phyloP scores from a whole-genome alignment of 2,797 vertebrate species.

The Hafferia zeledoni region DNA sequence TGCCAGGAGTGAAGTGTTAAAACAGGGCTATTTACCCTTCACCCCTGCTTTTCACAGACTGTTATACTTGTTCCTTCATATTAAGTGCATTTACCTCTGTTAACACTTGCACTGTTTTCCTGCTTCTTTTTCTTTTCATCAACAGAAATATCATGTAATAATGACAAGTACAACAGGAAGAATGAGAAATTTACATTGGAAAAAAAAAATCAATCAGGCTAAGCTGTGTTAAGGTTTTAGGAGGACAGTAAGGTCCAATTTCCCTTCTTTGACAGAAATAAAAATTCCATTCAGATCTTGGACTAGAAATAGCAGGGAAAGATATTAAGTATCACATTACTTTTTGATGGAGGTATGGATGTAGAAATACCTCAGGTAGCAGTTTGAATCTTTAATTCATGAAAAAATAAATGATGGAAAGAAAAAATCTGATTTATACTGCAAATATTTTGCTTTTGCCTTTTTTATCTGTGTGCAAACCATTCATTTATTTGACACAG shows the following conservation, averaged over 20 bases:
- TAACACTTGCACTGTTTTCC: neutral
- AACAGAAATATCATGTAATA: neutral
- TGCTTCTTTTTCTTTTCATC: neutral
- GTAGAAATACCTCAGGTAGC: neutral
- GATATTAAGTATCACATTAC: neutral
- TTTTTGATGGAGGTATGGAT: neutral
- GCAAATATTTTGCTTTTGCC: neutral
- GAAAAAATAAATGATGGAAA: neutral
- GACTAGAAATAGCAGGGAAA: neutral
- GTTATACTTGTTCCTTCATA: neutral
- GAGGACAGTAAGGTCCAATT: neutral
- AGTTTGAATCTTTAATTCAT: neutral
- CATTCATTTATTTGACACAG: neutral
- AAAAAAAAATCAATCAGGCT: neutral
- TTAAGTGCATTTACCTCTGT: neutral
- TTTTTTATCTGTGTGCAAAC: neutral
- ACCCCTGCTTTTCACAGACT: accelerated
- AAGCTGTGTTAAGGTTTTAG: neutral
- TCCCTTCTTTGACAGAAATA: neutral
- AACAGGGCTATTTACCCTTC: neutral
- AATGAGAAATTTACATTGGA: neutral
- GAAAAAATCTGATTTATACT: neutral
- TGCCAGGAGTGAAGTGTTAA: neutral
- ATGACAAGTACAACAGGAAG: neutral
- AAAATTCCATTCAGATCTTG: neutral